Evolutionary conservation across 2,113 vertebrate species (phyloP).

Genomic region (Ceyx melanurus): DNA sequence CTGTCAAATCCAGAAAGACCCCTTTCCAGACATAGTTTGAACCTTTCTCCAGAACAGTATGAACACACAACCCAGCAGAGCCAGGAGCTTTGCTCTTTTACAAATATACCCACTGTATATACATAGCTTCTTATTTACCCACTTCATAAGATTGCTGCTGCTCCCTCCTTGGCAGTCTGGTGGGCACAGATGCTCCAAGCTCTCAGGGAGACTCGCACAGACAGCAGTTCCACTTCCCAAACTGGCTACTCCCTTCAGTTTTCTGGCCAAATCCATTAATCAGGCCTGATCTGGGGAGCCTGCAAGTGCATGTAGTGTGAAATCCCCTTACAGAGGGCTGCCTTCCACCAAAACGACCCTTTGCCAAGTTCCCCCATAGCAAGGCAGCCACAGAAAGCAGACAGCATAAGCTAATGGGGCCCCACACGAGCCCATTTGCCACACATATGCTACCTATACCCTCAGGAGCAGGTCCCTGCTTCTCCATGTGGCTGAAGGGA

Average conservation of each 20-base stretch:
- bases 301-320: background rate
- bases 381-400: background rate
- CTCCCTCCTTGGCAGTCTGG: background rate
- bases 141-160: background rate
- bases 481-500: background rate
- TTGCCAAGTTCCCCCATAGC: background rate
- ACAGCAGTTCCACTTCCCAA: background rate
- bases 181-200: background rate
- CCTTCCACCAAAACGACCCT: background rate
- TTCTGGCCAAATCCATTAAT: conserved; percentile 17
- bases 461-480: background rate
- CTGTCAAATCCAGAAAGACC: background rate
- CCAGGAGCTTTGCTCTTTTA: background rate
- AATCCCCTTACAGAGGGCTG: background rate
- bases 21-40: background rate
- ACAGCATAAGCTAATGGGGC: background rate
- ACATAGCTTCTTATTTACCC: background rate
- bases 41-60: background rate
- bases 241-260: background rate
- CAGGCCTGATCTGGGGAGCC: background rate
- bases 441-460: background rate
- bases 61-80: background rate
- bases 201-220: background rate
- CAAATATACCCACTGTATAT: background rate
- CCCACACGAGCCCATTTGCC: background rate